phyloP scores from a whole-genome alignment of 2,113 vertebrate species.

The Grammomys dolichurus region DNA sequence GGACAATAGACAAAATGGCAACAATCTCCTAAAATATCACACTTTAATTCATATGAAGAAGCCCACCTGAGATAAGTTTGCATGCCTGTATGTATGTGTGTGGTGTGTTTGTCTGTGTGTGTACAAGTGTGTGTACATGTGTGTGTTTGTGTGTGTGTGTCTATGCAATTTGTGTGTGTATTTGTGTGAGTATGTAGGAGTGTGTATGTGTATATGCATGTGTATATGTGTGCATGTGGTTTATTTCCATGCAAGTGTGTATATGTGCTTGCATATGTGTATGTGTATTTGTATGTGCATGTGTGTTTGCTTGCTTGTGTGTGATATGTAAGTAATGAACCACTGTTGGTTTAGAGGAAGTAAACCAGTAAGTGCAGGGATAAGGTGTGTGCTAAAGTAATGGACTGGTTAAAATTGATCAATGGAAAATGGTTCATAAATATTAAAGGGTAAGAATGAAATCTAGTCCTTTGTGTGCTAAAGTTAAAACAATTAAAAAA shows the following conservation, averaged over 20 bases:
- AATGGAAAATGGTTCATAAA: background rate
- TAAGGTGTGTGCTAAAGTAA: background rate
- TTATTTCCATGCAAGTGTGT: background rate
- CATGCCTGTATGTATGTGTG: no score
- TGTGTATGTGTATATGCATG: background rate
- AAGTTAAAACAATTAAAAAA: background rate
- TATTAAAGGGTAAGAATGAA: background rate
- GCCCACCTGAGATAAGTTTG: background rate
- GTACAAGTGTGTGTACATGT: background rate
- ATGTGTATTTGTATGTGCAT: background rate
- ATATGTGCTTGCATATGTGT: no score
- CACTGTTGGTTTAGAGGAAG: background rate
- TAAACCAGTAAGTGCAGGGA: no score
- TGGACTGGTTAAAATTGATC: background rate
- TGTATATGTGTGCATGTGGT: background rate
- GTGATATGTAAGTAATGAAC: background rate
- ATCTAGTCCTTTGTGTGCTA: background rate
- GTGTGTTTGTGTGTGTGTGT: background rate
- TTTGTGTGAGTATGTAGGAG: background rate
- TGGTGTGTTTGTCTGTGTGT: background rate
- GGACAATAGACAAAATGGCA: background rate
- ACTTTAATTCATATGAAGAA: background rate
- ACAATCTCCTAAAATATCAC: background rate
- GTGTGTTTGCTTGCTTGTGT: background rate
- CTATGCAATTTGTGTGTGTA: background rate